phyloP scores from a whole-genome alignment of 1,140 invertebrate species.

The Diabrotica virgifera region DNA sequence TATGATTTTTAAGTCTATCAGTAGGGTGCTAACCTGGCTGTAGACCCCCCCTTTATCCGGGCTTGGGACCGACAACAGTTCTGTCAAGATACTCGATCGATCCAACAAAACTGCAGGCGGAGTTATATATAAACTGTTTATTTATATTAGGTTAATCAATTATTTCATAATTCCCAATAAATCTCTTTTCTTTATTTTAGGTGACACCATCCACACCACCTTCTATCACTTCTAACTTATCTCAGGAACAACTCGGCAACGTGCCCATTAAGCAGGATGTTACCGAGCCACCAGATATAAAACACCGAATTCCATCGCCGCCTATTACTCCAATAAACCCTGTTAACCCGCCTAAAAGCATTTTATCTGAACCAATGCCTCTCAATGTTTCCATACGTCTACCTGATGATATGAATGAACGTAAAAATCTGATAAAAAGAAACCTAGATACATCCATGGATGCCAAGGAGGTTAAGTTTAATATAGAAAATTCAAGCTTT shows the following conservation, averaged over 20 bases:
- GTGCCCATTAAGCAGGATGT: slow-evolving; percentile 21
- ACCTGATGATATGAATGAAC: slow-evolving; percentile 46
- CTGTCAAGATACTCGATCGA: no score
- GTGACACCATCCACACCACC: neutral
- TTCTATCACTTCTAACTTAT: neutral
- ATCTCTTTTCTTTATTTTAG: neutral
- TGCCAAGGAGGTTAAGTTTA: slow-evolving; percentile 33
- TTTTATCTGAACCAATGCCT: slow-evolving; percentile 34
- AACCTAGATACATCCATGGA: slow-evolving; percentile 36
- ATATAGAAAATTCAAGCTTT: slow-evolving; percentile 10
- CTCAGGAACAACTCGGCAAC: slow-evolving; percentile 12
- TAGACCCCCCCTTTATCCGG: no score
- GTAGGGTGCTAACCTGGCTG: no score
- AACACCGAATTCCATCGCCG: slow-evolving; percentile 27
- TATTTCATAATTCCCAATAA: no score
- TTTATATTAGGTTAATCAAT: neutral
- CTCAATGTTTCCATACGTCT: slow-evolving; percentile 46
- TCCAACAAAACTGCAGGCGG: no score
- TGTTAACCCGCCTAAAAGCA: slow-evolving; percentile 34
- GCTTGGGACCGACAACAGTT: no score
- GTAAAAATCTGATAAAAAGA: slow-evolving; percentile 46
- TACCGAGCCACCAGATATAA: slow-evolving; percentile 15
- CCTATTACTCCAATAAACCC: slow-evolving; percentile 34
- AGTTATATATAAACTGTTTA: no score
- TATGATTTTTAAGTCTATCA: no score